Base-by-base conservation (phyloP, 2,797 vertebrate genomes). In the Pterois miles region DNA sequence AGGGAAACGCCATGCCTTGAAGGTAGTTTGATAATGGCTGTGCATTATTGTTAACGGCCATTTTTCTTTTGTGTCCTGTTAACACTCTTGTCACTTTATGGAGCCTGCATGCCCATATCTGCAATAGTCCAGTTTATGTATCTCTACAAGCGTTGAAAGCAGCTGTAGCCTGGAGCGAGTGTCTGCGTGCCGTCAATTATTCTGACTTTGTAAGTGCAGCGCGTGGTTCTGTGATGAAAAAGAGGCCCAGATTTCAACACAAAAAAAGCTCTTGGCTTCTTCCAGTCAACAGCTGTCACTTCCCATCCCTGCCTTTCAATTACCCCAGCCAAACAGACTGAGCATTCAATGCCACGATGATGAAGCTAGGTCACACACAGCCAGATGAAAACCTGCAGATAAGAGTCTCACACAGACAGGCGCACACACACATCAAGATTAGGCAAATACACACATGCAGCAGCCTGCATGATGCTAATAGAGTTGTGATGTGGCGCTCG, bases 381-480 rank as follows among this genome's bases (percentile, higher is more conserved):
- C 38, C 78, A 76, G 82, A 89, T 86, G 78, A 80, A 75, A 90
- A 91, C 86, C 84, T 84, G 73, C 65, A 90, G 80, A 90, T 81
- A 86, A 78, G 65, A 81, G 64, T 58, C 40, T 25, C 74, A 72
- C 74, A 73, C 78, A 78, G 31, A 66, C 69, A 63, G 12, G 12
- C 78, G 43, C 68, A 78, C 66, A 53, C 65, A 52, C 72, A 36
- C 34, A 22, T 29, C 29, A 66, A 71, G 56, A 77, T 60, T 43
- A 79, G 46, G 46, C 52, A 81, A 65, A 74, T 27, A 31, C 63
- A 72, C 73, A 34, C 70, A 71, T 20, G 64, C 58, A 78, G 31
- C 83, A 77, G 81, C 65, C 68, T 68, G 76, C 69, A 36, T 91
- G 82, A 89, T 74, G 50, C 76, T 83, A 87, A 88, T 83, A 89